phyloP scores from a whole-genome alignment of 2,113 vertebrate species.

The Neogale vison region DNA sequence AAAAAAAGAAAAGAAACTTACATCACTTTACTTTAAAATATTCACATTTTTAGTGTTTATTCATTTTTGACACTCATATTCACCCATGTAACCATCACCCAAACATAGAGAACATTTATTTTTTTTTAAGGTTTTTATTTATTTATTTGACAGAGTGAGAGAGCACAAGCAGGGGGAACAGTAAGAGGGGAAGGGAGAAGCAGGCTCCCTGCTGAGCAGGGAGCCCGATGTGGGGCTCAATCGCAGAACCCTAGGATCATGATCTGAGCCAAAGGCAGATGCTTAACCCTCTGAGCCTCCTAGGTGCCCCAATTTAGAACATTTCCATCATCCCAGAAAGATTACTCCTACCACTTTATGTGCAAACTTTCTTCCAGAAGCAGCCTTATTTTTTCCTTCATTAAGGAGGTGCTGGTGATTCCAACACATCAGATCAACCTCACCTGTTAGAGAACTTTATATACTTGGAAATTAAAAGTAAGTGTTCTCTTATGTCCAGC shows the following conservation, averaged over 20 bases:
- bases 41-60: background rate
- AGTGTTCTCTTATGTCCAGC: background rate
- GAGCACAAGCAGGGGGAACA: too few relatives aligned
- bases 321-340: background rate
- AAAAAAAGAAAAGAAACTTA: too few relatives aligned
- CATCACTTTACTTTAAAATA: too few relatives aligned
- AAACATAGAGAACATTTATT: background rate
- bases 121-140: too few relatives aligned
- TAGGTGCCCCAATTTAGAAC: background rate
- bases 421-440: background rate
- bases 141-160: too few relatives aligned
- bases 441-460: background rate
- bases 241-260: too few relatives aligned
- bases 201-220: too few relatives aligned
- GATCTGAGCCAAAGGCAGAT: too few relatives aligned
- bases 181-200: too few relatives aligned
- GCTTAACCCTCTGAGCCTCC: too few relatives aligned
- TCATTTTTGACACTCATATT: background rate
- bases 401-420: background rate
- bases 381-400: background rate
- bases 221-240: accelerated
- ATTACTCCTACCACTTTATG: background rate
- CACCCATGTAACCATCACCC: background rate
- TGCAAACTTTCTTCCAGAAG: background rate
- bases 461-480: background rate